Evolutionary conservation across 2,113 vertebrate genomes (phyloP), one percentile per base, ranked within the genome.

Genomic region (Salvator merianae): DNA sequence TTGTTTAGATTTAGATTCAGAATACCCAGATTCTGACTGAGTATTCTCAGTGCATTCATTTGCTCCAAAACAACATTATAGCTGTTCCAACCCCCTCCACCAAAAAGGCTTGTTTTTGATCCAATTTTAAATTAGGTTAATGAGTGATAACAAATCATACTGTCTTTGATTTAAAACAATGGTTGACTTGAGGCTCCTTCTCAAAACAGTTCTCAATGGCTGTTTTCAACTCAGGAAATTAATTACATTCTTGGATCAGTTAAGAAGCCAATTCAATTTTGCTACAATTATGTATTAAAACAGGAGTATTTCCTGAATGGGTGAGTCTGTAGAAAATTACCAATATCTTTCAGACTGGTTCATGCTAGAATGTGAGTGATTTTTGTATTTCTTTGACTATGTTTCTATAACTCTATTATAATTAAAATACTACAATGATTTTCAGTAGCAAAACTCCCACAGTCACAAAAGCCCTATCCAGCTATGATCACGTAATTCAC

Each of bases 241-340:
- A 72, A 62, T 59, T 82, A 38, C 50, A 55, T 40, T 72, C 53
- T 62, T 77, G 75, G 22, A 72, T 82, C 20, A 30, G 34, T 40
- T 82, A 73, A 81, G 71, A 73, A 59, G 53, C 34, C 6, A n/a
- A 73, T 73, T 62, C 53, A 73, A 62, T 82, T 82, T 62, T 62
- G 9, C 53, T 73, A 40, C 53, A 73, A 62, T 82, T 82, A 73
- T 73, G 9, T 73, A 20, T 72, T 59, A 73, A 55, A 73, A 72
- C 28, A 73, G 80, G 55, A 32, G 28, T 62, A 62, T 62, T 77
- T 77, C n/a, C 40, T 73, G 50, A 24, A 59, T 62, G 53, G 69
- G 36, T 36, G 7, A 30, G 53, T 22, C 28, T 72, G 16, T 22
- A 62, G 22, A 73, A 40, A 34, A 73, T 82, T 43, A 6, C 14